phyloP scores from a whole-genome alignment of 2,888 invertebrate species.

The Myopa tessellatipennis region DNA sequence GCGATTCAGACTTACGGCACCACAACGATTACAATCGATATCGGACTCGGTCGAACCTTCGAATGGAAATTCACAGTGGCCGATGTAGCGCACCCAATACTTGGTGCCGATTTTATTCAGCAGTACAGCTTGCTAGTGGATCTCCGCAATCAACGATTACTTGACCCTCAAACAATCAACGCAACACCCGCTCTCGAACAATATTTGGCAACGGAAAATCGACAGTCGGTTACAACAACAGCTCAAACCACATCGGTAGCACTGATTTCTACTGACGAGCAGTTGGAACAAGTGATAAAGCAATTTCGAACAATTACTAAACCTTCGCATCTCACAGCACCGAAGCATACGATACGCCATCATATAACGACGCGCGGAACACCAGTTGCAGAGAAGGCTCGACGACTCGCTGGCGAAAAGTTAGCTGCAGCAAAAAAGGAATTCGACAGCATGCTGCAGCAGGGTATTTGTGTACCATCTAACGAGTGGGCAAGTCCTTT shows the following conservation, averaged over 20 bases:
- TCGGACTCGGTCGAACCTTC: constrained; percentile 48
- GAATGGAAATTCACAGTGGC: constrained; percentile 50
- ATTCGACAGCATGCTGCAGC: constrained; percentile 43
- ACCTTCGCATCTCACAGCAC: constrained; percentile 22
- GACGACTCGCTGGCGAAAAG: constrained; percentile 38
- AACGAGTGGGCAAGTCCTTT: constrained; percentile 45
- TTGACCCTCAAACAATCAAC: constrained; percentile 39
- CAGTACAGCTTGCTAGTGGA: constrained; percentile 42
- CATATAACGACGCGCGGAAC: constrained; percentile 42
- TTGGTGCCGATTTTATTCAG: constrained; percentile 48
- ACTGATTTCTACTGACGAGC: neutral
- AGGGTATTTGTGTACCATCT: constrained; percentile 43
- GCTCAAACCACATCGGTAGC: neutral
- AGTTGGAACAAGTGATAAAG: neutral
- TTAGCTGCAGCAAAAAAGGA: constrained; percentile 42
- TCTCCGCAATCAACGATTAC: constrained; percentile 33
- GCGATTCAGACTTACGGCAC: constrained; percentile 45
- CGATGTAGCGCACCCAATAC: constrained; percentile 49
- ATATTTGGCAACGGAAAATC: constrained; percentile 32
- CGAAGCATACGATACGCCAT: constrained; percentile 36
- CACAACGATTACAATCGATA: constrained; percentile 36
- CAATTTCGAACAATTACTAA: constrained; percentile 18
- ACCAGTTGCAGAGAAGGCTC: constrained; percentile 39
- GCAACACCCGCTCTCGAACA: neutral
- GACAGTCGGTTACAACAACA: neutral